Evolutionary conservation across 2,888 invertebrate genomes (phyloP).

Genomic region (Polydrusus tereticollis): DNA sequence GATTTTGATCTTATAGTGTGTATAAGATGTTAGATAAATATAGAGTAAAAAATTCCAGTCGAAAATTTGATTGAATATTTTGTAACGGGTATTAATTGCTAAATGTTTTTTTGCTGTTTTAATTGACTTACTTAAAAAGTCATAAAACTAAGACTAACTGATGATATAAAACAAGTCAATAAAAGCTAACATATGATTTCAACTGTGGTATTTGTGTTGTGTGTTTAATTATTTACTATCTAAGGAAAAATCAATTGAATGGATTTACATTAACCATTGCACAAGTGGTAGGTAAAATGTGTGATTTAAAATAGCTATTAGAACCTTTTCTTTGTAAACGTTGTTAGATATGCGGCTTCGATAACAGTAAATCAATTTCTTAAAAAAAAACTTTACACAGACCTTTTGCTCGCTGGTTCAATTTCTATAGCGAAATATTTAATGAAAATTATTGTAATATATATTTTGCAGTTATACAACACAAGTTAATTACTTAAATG

Average conservation of each 20-base stretch:
- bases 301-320: background rate
- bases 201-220: background rate
- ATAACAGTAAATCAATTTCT: background rate
- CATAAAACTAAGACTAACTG: too few relatives aligned
- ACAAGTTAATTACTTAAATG: conserved; percentile 14
- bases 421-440: background rate
- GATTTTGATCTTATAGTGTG: too few relatives aligned
- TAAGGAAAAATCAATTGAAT: conserved; percentile 18
- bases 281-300: background rate
- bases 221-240: conserved; percentile 23
- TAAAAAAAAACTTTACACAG: background rate
- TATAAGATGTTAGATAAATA: too few relatives aligned
- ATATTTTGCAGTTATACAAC: background rate
- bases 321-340: background rate
- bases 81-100: too few relatives aligned
- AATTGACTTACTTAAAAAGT: too few relatives aligned
- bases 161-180: background rate
- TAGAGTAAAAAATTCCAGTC: too few relatives aligned
- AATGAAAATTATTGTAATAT: background rate
- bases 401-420: background rate
- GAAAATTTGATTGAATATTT: too few relatives aligned
- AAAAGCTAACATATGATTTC: background rate
- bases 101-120: too few relatives aligned
- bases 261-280: conserved; percentile 10
- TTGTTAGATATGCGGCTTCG: background rate